Evolutionary conservation across 2,113 vertebrate species (phyloP).

Genomic region (Pardalotus punctatus): DNA sequence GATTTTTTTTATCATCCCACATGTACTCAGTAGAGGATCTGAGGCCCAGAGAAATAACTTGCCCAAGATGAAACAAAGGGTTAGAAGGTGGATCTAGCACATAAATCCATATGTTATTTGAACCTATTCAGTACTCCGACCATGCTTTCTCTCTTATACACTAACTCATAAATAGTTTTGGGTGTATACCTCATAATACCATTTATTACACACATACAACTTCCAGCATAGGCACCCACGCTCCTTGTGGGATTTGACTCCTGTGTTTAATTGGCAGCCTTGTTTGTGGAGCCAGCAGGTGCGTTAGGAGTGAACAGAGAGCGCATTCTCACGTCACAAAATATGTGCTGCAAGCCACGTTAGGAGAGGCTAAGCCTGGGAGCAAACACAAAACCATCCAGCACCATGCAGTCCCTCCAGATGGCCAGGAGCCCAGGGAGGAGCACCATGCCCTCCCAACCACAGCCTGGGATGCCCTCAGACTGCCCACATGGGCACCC

Average conservation of each 20-base stretch:
- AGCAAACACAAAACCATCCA: not conserved
- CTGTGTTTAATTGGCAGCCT: conserved; percentile 26
- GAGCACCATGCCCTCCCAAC: not conserved
- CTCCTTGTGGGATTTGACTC: conserved; percentile 35
- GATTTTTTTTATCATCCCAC: not conserved
- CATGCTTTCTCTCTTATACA: not conserved
- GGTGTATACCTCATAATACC: not conserved
- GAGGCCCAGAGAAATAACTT: not conserved
- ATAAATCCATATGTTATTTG: not conserved
- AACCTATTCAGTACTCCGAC: not conserved
- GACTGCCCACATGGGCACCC: not conserved
- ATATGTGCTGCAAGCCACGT: not conserved
- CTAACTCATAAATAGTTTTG: conserved; percentile 30
- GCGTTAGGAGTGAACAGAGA: not conserved
- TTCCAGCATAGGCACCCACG: not conserved
- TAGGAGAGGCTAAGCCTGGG: not conserved
- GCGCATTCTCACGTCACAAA: conserved; percentile 34
- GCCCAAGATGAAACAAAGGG: not conserved
- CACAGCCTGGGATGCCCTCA: not conserved
- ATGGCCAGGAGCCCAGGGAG: not conserved
- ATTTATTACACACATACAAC: conserved; percentile 49
- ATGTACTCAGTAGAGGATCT: not conserved
- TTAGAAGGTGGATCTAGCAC: not conserved
- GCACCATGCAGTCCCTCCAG: not conserved
- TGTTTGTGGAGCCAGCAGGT: conserved; percentile 33